A percentile compares a stretch with the other conserved stretches of the same genome.
phyloP scores from a whole-genome alignment of 1,140 invertebrate genomes.

The Procambarus clarkii region DNA sequence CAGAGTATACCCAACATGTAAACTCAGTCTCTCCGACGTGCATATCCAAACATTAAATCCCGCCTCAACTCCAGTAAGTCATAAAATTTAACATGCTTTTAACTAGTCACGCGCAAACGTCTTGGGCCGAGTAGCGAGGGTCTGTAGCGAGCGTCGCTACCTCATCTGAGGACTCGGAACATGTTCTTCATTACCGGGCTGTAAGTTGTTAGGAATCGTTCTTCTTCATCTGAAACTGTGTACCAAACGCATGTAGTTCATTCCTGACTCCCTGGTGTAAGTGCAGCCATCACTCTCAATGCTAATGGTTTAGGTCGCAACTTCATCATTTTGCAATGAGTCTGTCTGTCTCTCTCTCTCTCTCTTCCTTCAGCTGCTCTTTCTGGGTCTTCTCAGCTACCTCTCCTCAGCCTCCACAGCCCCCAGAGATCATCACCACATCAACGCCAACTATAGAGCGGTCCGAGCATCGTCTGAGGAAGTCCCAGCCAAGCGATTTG shows the following conservation, averaged over 20 bases:
- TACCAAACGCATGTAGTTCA: background rate
- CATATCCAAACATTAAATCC: background rate
- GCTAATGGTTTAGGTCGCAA: background rate
- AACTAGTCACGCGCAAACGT: background rate
- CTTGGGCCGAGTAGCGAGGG: background rate
- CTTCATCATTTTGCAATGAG: background rate
- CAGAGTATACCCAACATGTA: too few relatives aligned
- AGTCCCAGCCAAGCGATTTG: too few relatives aligned
- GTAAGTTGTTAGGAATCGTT: background rate
- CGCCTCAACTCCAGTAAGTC: background rate
- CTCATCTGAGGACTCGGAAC: background rate
- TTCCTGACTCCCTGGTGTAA: background rate
- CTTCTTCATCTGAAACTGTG: background rate
- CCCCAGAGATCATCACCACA: too few relatives aligned
- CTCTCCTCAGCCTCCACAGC: too few relatives aligned
- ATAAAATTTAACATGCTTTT: background rate
- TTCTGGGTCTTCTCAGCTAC: too few relatives aligned
- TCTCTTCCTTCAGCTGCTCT: too few relatives aligned
- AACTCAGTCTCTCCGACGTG: too few relatives aligned
- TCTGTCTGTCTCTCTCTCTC: too few relatives aligned
- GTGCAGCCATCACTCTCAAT: background rate
- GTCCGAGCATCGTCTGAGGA: too few relatives aligned
- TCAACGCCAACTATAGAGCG: too few relatives aligned
- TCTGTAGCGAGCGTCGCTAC: background rate
- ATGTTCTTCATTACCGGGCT: background rate